Evolutionary conservation across 2,888 invertebrate species (phyloP).

Genomic region (Hydraecia micacea): DNA sequence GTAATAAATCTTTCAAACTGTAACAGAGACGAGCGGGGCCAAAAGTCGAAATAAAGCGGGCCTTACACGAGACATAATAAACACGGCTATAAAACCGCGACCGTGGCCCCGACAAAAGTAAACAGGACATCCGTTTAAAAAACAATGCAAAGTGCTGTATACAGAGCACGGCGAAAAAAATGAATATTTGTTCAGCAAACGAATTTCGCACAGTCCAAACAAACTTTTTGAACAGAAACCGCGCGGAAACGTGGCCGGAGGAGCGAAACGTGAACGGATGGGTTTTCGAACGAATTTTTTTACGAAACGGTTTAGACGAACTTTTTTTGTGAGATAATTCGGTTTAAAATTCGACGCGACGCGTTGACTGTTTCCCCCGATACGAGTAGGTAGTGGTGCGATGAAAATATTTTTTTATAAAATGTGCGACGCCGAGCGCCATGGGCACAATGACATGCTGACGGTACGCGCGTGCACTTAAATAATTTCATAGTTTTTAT

Average conservation of each 20-base stretch:
- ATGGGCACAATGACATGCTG: slow-evolving; percentile 35
- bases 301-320: slow-evolving; percentile 67
- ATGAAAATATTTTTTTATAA: slow-evolving; percentile 51
- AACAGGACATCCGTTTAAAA: slow-evolving; percentile 82
- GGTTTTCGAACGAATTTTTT: slow-evolving; percentile 73
- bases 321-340: slow-evolving; percentile 70
- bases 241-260: slow-evolving; percentile 71
- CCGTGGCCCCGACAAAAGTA: slow-evolving; percentile 76
- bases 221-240: slow-evolving; percentile 78
- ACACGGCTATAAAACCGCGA: slow-evolving; percentile 74
- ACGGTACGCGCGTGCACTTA: slow-evolving; percentile 45
- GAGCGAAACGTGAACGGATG: slow-evolving; percentile 69
- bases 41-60: slow-evolving; percentile 65
- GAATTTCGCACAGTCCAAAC: slow-evolving; percentile 79
- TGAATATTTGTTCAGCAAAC: slow-evolving; percentile 79
- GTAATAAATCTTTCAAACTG: slow-evolving; percentile 72
- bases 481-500: slow-evolving; percentile 51
- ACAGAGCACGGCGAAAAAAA: slow-evolving; percentile 72
- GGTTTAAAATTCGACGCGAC: slow-evolving; percentile 68
- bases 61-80: slow-evolving; percentile 73
- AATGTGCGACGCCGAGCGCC: slow-evolving; percentile 25
- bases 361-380: slow-evolving; percentile 60
- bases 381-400: slow-evolving; percentile 48
- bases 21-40: slow-evolving; percentile 68
- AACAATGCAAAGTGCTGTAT: slow-evolving; percentile 80